phyloP scores from a whole-genome alignment of 2,797 vertebrate species.

The Picus viridis region DNA sequence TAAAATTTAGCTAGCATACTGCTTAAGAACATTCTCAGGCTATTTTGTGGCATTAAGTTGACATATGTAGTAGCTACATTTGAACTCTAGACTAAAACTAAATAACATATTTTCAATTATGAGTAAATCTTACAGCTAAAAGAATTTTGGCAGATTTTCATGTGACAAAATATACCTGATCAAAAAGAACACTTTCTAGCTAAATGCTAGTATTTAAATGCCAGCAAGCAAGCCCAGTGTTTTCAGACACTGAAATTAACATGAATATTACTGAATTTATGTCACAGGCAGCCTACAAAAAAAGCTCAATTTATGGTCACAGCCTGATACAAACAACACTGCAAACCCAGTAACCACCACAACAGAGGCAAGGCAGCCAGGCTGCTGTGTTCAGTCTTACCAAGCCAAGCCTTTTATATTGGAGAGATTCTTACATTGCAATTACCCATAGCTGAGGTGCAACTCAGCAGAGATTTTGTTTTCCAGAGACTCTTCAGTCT shows the following conservation, averaged over 20 bases:
- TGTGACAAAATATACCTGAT: not conserved
- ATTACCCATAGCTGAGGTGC: not conserved
- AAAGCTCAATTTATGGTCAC: not conserved
- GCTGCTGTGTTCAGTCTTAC: not conserved
- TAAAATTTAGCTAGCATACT: slow-evolving; percentile 60
- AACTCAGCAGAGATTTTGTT: not conserved
- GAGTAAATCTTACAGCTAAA: slow-evolving; percentile 32
- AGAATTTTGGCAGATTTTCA: not conserved
- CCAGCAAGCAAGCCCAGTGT: not conserved
- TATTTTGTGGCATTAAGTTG: slow-evolving; percentile 57
- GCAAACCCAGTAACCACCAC: not conserved
- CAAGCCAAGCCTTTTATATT: not conserved
- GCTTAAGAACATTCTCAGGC: slow-evolving; percentile 48
- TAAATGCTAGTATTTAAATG: not conserved
- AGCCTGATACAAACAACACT: not conserved
- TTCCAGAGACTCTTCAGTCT: not conserved
- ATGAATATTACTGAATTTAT: not conserved
- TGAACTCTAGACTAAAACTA: slow-evolving; percentile 45
- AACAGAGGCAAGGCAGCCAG: not conserved
- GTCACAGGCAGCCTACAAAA: not conserved
- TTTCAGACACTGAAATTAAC: not conserved
- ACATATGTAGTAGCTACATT: slow-evolving; percentile 36
- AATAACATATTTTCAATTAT: slow-evolving; percentile 48
- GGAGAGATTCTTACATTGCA: not conserved
- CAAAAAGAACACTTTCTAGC: not conserved